Conservation (phyloP, 2,113 vertebrate genomes). For the Poecilia latipinna region DNA sequence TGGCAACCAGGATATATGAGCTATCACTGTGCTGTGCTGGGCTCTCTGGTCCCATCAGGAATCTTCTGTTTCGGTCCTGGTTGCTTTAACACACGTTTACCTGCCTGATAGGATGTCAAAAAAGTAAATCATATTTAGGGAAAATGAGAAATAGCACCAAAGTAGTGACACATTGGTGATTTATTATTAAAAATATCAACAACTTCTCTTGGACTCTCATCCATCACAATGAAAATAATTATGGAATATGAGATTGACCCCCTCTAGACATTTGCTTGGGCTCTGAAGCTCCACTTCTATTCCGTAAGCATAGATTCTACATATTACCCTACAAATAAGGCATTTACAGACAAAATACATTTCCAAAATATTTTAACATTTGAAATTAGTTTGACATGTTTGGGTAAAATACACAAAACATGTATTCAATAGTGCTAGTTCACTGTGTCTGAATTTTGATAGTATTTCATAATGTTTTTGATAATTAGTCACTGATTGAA, state of each 20-base stretch:
- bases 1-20: constrained; percentile 42
- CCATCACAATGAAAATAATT: constrained; percentile 15
- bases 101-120: constrained; percentile 17
- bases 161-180: constrained; percentile 22
- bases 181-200: constrained; percentile 5
- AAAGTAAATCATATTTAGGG: neutral
- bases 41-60: constrained; percentile 10
- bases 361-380: too few relatives aligned
- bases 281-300: neutral
- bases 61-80: constrained; percentile 13
- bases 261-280: constrained; percentile 1
- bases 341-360: too few relatives aligned
- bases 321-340: neutral
- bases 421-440: too few relatives aligned
- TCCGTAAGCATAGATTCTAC: neutral
- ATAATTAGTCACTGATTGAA: too few relatives aligned
- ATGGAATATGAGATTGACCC: neutral
- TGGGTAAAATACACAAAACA: too few relatives aligned
- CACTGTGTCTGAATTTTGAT: too few relatives aligned
- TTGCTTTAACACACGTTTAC: neutral
- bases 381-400: too few relatives aligned
- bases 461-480: too few relatives aligned
- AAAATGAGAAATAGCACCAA: neutral
- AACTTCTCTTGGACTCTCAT: neutral
- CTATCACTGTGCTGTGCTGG: constrained; percentile 23